Evolutionary conservation across 2,113 vertebrate genomes (phyloP).

Genomic region (Dendropsophus ebraccatus): DNA sequence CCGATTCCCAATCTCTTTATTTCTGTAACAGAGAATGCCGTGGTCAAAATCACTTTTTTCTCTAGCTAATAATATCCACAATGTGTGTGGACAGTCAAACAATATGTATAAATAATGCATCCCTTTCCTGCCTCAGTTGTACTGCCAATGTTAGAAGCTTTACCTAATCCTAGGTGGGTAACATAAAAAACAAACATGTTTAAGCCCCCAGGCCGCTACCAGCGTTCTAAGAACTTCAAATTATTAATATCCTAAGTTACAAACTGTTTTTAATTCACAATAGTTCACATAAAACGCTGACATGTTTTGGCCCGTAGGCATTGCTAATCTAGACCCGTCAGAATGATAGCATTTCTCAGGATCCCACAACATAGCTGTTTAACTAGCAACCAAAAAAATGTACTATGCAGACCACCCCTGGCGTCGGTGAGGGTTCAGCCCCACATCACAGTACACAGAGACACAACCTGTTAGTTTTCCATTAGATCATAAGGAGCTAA

Average conservation of each 20-base stretch:
- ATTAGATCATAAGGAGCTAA: neutral
- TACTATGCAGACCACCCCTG: constrained; percentile 23
- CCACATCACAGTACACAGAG: neutral
- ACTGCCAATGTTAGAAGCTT: constrained; percentile 38
- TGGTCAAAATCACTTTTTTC: neutral
- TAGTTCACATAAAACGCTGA: constrained; percentile 47
- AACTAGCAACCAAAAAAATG: constrained; percentile 24
- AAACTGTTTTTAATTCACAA: constrained; percentile 56
- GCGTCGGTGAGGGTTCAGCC: neutral
- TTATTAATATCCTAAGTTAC: constrained; percentile 58
- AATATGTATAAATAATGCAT: constrained; percentile 38
- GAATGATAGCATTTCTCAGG: constrained; percentile 46
- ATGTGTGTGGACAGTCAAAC: constrained; percentile 32
- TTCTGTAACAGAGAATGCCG: neutral
- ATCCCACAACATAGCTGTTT: constrained; percentile 52
- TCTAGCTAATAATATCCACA: constrained; percentile 32
- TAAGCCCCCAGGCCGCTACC: constrained; percentile 41
- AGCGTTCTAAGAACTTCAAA: constrained; percentile 53
- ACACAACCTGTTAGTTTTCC: neutral
- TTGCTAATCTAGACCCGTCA: constrained; percentile 49
- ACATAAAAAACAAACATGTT: constrained; percentile 55
- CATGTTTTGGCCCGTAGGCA: constrained; percentile 56
- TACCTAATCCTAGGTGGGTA: constrained; percentile 59
- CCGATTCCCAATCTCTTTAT: neutral
- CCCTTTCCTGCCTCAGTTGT: constrained; percentile 1